Base-by-base conservation (phyloP, 2,797 vertebrate species). In the Sebastes vulpes region DNA sequence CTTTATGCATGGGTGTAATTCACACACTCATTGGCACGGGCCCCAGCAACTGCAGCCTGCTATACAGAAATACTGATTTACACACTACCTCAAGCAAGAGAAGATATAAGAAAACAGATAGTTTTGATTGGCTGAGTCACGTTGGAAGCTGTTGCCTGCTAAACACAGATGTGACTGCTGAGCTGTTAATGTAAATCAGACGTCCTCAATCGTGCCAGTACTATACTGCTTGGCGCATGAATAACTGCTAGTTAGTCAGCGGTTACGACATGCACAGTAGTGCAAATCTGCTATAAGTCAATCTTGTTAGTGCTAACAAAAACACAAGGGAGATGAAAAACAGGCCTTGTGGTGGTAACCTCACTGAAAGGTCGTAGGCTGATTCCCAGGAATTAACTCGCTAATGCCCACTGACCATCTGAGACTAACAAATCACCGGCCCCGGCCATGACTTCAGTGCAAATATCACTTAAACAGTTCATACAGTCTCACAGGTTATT, bases 1-100 rank as follows among this genome's bases (percentile, higher is more conserved):
- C 91, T 91, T 93, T 93, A 94, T 93, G 91, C 90, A 90, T 58
- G 89, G 86, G 90, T 91, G 88, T 92, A 94, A 94, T 95, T 94
- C 92, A 95, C 94, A 95, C 90, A 93, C 91, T 92, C 89, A 79
- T 85, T 94, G 93, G 92, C 93, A 92, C 70, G 0, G 57, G 83
- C 89, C 85, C 91, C 88, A 83, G 90, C 92, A 89, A 93, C 93
- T 91, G 92, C 46, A 48, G 18, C 88, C 91, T 85, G 84, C 91
- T 87, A 65, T 80, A 85, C 82, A 85, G 83, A 90, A 92, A 93
- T 67, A 75, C 86, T 85, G 87, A 89, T 90, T 93, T 93, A 90
- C 86, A 87, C 88, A 78, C 81, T 68, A 84, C 80, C 90, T 83
- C 85, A 48, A 48, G 89, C 87, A 82, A 82, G 84, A 85, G 82